Evolutionary conservation across 2,797 vertebrate species (phyloP), one percentile per base, ranked within the genome.

Genomic region (Corythornis leucogaster): DNA sequence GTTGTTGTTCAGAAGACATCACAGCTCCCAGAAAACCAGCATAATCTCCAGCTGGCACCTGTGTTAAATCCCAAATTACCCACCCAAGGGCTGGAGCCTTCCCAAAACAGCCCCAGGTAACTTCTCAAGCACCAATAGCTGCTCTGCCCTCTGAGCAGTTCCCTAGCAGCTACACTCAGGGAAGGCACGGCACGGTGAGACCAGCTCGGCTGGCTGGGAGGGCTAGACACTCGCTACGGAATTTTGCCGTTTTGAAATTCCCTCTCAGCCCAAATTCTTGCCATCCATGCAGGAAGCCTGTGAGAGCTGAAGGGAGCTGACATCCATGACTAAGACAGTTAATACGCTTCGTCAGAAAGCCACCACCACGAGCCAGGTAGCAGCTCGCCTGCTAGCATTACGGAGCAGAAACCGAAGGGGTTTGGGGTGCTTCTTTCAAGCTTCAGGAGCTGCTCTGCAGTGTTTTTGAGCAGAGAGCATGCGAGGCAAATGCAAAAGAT

Each of bases 181-280:
- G 22, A 5, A 30, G 22, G 30, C 6, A 3, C 17, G 5, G 31
- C 48, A 50, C 31, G 11, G 71, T 58, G 62, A 58, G 18, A 46
- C 12, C 40, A 63, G 68, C 81, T 66, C 50, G 9, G 0, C n/a
- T 83, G 2, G 5, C 81, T 55, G 61, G 40, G 58, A 85, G 40
- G 38, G 46, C 33, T 68, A 51, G 50, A 67, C 45, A 6, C 33
- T 67, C 67, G 21, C 46, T n/a, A 19, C 68, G 78, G 54, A 2
- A 43, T 67, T 85, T 42, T 57, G 51, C 40, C 40, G 40, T 84
- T 96, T 93, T 78, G 90, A 90, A 95, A 94, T 90, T 96, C 93
- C 92, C 92, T 91, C 92, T 85, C 92, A 78, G 76, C 51, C 80
- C 35, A 62, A 69, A 3, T 46, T 73, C 25, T 9, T 94, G 93